Base-by-base conservation (phyloP, 2,113 vertebrate species). In the Xiphophorus maculatus region DNA sequence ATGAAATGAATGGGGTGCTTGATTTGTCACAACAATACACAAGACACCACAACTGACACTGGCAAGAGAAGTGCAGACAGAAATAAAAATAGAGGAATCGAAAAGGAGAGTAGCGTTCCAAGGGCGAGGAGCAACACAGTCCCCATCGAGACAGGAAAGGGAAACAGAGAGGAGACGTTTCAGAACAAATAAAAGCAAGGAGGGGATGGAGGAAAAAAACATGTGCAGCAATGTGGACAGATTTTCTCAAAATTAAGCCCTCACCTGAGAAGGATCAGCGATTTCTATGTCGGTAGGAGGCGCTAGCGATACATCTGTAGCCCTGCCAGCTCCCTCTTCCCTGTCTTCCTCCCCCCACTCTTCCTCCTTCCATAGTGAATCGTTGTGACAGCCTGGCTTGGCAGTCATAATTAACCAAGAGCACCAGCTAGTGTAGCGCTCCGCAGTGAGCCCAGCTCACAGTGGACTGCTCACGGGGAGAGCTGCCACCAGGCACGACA, bases 301-400 rank as follows among this genome's bases (percentile, higher is more conserved):
- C 91, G 91, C 93, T 93, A 89, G 90, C 37, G 84, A 90, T 84
- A 85, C 92, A 90, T 91, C 87, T 89, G 87, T 74, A 88, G 78
- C 71, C 71, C 79, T 84, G 82, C 85, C 78, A 87, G 73, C 71
- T 72, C 73, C 40, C 63, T 70, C 77, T 61, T 60, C 77, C 61
- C 42, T 61, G 67, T 27, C 32, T 5, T 33, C 27, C 69, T 15
- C 61, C 35, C 71, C 48, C 35, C 67, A 35, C 42, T 66, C 68
- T 74, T 69, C 44, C 33, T 42, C 67, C 44, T 61, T 82, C 75
- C 74, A 80, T 54, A 85, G 80, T 87, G 88, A 89, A 85, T 89
- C 86, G 80, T 70, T 73, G 79, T 84, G 87, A 85, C 87, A 87
- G 76, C 71, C 81, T 14, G 71, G 61, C 77, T 76, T 80, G 88